Evolutionary conservation across 2,888 invertebrate species (phyloP), one percentile per base, ranked within the genome.

Genomic region (Xanthia togata): DNA sequence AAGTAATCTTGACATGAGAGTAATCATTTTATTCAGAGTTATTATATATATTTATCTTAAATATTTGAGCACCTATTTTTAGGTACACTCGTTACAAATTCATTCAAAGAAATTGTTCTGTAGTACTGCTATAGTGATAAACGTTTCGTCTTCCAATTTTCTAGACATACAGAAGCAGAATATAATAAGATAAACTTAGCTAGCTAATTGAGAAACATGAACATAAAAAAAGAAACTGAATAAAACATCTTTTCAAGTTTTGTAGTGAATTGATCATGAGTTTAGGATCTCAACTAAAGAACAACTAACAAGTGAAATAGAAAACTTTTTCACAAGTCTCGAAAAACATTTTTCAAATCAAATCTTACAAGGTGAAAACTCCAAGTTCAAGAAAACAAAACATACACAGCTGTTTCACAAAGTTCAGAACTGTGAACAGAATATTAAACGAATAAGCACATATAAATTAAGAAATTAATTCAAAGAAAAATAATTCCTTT

Each of bases 231-330:
- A 73, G 53, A 53, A 73, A 73, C 59, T 65, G 65, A 78, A 80
- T 80, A 80, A 81, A 73, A 80, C 73, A 84, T 81, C 20, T 62
- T 62, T 83, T 59, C 35, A 53, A 68, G 38, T 84, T 81, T 71
- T 23, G 8, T 62, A 65, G 47, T 59, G 53, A 73, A 81, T 68
- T 74, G 38, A 73, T 76, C 38, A 71, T 70, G 50, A 76, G 60
- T 71, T 81, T n/a, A 44, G 38, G 69, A 70, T 55, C 44, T 50
- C 44, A 44, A 68, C 64, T 71, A 60, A 70, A 84, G 41, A 85
- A 81, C 64, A 81, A 81, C 64, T 75, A 80, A 76, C 72, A 85
- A 80, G 73, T 72, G 70, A 78, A 85, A 65, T 63, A 74, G 50
- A 73, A 53, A 85, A 78, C 72, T 79, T 82, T 73, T 78, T 47